Evolutionary conservation across 2,797 vertebrate species (phyloP).

Genomic region (Danio choprae): DNA sequence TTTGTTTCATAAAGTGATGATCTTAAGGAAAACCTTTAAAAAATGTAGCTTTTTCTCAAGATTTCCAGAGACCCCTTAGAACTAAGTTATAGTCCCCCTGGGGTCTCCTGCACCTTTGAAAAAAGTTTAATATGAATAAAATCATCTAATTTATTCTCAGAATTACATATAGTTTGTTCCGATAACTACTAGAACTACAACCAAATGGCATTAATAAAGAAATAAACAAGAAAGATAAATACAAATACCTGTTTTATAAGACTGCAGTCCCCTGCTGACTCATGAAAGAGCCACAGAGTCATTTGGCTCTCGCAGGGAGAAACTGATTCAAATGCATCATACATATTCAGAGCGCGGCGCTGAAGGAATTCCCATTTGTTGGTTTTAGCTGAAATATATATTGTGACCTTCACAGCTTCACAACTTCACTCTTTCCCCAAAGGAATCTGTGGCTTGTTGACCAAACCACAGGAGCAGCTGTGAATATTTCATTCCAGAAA

Average conservation of each 20-base stretch:
- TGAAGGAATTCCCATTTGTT: conserved; percentile 69
- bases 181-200: background rate
- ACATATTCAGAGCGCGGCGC: conserved; percentile 56
- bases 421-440: conserved; percentile 79
- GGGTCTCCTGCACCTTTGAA: background rate
- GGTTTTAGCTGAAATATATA: conserved; percentile 80
- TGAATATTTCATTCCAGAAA: conserved; percentile 78
- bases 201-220: conserved; percentile 1
- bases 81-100: too few relatives aligned
- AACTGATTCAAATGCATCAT: conserved; percentile 56
- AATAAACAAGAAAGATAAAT: conserved; percentile 23
- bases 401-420: conserved; percentile 80
- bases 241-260: conserved; percentile 8
- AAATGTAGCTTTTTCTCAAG: too few relatives aligned
- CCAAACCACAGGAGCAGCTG: conserved; percentile 82
- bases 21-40: too few relatives aligned
- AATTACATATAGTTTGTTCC: background rate
- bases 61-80: too few relatives aligned
- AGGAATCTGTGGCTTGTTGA: conserved; percentile 78
- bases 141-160: background rate
- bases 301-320: conserved; percentile 73
- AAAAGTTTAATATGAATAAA: background rate
- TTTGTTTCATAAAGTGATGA: too few relatives aligned
- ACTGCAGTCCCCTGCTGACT: conserved; percentile 14
- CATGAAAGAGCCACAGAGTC: conserved; percentile 39